Conservation (phyloP, 2,113 vertebrate genomes). For the Atherinomorus stipes region DNA sequence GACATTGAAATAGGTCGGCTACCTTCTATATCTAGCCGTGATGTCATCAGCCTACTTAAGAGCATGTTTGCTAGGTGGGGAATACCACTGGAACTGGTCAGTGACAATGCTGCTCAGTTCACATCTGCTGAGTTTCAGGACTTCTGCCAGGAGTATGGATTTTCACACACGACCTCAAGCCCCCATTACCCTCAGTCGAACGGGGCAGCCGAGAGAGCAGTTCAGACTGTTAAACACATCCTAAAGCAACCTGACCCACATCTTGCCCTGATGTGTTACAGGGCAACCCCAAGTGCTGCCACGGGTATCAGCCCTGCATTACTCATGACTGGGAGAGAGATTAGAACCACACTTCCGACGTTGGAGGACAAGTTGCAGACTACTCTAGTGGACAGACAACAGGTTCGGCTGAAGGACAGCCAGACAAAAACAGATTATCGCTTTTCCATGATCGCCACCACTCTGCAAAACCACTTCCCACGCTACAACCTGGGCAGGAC, state of each 20-base stretch:
- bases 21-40: no score
- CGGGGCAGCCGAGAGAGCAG: neutral
- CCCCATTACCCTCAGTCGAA: neutral
- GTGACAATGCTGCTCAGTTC: neutral
- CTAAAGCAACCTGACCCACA: neutral
- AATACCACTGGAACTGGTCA: neutral
- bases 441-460: no score
- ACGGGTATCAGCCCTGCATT: no score
- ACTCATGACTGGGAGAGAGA: neutral
- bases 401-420: neutral
- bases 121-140: neutral
- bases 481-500: no score
- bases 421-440: no score
- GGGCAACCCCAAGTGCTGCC: neutral
- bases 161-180: no score
- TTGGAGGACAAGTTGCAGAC: neutral
- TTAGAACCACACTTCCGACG: neutral
- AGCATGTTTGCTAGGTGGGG: no score
- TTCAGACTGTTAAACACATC: no score
- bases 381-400: neutral
- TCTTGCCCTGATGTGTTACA: neutral
- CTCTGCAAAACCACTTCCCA: no score
- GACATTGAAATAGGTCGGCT: no score
- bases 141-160: neutral
- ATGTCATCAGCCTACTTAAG: no score